Evolutionary conservation across 2,113 vertebrate species (phyloP), one percentile per base, ranked within the genome.

Genomic region (Nothocercus julius): DNA sequence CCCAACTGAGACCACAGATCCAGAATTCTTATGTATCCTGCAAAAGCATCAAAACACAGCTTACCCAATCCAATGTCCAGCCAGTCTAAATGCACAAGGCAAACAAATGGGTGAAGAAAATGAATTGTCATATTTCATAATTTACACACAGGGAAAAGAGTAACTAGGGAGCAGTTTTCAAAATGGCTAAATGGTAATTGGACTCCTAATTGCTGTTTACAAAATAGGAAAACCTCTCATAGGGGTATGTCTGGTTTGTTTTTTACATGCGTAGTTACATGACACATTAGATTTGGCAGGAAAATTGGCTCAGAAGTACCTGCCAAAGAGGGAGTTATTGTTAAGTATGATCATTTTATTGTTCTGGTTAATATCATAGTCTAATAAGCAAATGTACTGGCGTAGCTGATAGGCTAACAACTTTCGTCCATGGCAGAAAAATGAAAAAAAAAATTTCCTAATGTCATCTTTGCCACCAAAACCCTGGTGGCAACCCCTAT

Each of bases 271-370:
- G 19, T 56, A 47, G 13, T 76, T 89, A 30, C 61, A 62, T 47
- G 78, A 94, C 47, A 64, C 53, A 47, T 73, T 58, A 87, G 53
- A 85, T 79, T 87, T 91, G 87, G 84, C 82, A 92, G 38, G 24
- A 89, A 89, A 73, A 69, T 21, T 70, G 13, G 14, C 13, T 92
- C 42, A 79, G 74, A 79, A 51, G 9, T 72, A 73, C 34, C 66
- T 87, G 84, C 87, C 82, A 94, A 87, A 87, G 44, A 16, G 12
- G 3, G 18, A 3, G 27, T 51, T 91, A 91, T 82, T 93, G 61
- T 86, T 89, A 84, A 81, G 27, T 67, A 38, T 30, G 27, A 59
- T 66, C 1, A 49, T 40, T 81, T 67, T 82, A 21, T 76, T 79
- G 44, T 87, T 86, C 45, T 91, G 32, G 15, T 72, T 84, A 87